Evolutionary conservation across 2,888 invertebrate species (phyloP).

Genomic region (Macrostomum cliftonense): DNA sequence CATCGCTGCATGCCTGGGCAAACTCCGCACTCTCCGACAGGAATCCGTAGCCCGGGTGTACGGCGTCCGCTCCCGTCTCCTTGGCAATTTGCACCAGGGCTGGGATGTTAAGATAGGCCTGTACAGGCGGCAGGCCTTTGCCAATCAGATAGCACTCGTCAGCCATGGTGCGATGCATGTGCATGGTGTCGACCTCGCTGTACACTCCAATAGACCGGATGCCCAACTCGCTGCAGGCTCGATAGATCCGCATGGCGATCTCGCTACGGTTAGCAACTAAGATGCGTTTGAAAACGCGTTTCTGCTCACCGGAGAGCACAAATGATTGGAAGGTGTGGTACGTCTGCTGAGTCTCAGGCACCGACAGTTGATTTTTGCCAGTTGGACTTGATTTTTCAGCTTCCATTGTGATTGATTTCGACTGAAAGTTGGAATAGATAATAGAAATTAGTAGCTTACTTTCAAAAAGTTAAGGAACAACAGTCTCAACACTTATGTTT

Average conservation of each 20-base stretch:
- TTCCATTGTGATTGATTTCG: too few species aligned
- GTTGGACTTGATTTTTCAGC: too few species aligned
- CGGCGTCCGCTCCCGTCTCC: conserved; percentile 80
- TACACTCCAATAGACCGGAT: conserved; percentile 88
- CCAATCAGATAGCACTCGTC: conserved; percentile 93
- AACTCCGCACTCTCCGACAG: conserved; percentile 83
- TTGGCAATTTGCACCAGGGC: conserved; percentile 86
- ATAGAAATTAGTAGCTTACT: too few species aligned
- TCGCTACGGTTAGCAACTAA: conserved; percentile 46
- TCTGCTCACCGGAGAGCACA: too few species aligned
- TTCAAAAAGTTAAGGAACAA: too few species aligned
- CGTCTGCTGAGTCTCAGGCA: too few species aligned
- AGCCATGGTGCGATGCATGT: conserved; percentile 90
- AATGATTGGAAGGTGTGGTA: too few species aligned
- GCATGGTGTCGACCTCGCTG: conserved; percentile 88
- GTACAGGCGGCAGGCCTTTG: conserved; percentile 80
- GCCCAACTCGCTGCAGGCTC: conserved; percentile 87
- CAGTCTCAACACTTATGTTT: too few species aligned
- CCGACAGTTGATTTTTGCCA: too few species aligned
- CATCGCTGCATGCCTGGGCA: conserved; percentile 73
- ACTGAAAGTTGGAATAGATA: too few species aligned
- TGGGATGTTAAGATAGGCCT: conserved; percentile 85
- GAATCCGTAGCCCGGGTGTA: conserved; percentile 65
- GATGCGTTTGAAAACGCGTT: too few species aligned
- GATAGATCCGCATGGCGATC: conserved; percentile 89